Evolutionary conservation across 2,113 vertebrate genomes (phyloP).

Genomic region (Micromys minutus): DNA sequence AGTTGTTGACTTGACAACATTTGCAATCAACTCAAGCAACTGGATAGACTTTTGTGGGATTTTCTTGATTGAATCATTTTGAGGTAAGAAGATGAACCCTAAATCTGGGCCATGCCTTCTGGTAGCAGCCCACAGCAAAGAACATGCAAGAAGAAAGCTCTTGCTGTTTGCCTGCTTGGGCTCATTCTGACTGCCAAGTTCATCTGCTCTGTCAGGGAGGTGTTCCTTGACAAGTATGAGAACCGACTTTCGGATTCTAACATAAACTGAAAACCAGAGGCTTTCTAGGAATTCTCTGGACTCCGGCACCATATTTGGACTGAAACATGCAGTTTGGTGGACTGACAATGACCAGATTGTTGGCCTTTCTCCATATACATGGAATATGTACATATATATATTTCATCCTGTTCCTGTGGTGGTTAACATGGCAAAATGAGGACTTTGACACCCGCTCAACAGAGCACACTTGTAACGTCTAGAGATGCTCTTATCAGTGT

Average conservation of each 20-base stretch:
- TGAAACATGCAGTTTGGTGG: neutral
- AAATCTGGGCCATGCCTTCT: neutral
- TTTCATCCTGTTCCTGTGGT: too few species aligned
- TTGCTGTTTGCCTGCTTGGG: neutral
- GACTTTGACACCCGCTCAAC: neutral
- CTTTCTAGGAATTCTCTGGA: neutral
- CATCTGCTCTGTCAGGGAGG: neutral
- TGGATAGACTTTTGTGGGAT: neutral
- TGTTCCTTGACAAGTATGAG: neutral
- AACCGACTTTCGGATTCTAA: neutral
- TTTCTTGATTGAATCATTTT: neutral
- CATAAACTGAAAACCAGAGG: neutral
- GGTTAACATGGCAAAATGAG: neutral
- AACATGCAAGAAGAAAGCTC: neutral
- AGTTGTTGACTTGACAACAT: neutral
- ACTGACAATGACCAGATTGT: neutral
- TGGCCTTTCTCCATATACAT: neutral
- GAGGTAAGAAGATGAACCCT: neutral
- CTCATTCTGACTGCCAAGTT: neutral
- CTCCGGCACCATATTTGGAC: neutral
- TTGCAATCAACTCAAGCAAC: neutral
- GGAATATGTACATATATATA: too few species aligned
- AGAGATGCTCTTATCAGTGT: neutral
- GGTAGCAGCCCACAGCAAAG: neutral
- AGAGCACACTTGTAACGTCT: conserved; percentile 7